Evolutionary conservation across 2,888 invertebrate genomes (phyloP), one percentile per base, ranked within the genome.

Genomic region (Gastracanthus pulcherrimus): DNA sequence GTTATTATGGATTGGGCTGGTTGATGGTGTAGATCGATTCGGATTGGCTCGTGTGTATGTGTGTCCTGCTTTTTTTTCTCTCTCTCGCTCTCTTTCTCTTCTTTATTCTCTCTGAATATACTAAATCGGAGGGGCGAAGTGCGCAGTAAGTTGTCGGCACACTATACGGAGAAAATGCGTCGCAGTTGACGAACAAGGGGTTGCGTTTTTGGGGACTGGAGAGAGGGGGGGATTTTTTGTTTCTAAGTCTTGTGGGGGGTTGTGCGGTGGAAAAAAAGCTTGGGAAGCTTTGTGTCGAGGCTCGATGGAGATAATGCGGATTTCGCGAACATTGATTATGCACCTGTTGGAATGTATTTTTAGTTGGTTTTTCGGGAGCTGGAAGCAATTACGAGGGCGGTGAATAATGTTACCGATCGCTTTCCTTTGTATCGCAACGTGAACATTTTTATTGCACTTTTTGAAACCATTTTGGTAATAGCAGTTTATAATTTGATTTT

Each of bases 261-360:
- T 13, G 58, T 31, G 72, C 13, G 55, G 19, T 16, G n/a, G 36
- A 29, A 62, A 31, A n/a, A 75, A 64, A 75, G 76, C 76, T 76
- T 45, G 29, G 45, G 45, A 55, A 55, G 64, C 72, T 79, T 79
- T 72, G 64, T 41, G 31, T 19, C 2, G 26, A 7, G 19, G 48
- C 31, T 58, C 31, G 60, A 66, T 58, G 71, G 51, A 72, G 58
- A 72, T 76, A 81, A 76, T 67, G 66, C 71, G 76, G 67, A 66
- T 76, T 81, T 67, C 29, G 45, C 58, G 64, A 58, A 38, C 72
- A 72, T 81, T 58, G 76, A 81, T 81, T 72, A 72, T 67, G 58
- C 81, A 81, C 80, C 76, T 76, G 80, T 80, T 76, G 76, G 76
- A 76, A 45, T 80, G 80, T 76, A 76, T 62, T 62, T 77, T 66